A percentile compares a stretch with the other conserved stretches of the same genome.
Conservation (phyloP, 92 coral and sea anemone genomes). For the Pocillopora meandrina region DNA sequence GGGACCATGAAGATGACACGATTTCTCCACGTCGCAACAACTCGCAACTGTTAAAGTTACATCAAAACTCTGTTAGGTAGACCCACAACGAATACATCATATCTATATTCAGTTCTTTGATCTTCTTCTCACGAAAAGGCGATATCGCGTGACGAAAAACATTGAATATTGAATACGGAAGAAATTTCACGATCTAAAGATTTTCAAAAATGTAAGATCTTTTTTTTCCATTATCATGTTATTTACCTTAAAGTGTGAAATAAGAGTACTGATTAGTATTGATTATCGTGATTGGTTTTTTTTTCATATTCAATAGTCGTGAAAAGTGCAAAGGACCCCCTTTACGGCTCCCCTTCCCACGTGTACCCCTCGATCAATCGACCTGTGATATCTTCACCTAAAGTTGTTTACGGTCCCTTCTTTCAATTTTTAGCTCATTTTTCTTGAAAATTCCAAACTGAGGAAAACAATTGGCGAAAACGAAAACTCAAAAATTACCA, state of each 20-base stretch:
- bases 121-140: slow-evolving; percentile 5
- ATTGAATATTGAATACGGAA: background rate
- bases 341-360: too few species aligned
- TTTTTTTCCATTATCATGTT: background rate
- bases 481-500: too few species aligned
- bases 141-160: background rate
- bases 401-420: too few species aligned
- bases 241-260: background rate
- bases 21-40: slow-evolving; percentile 9
- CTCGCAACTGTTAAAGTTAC: slow-evolving; percentile 13
- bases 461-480: too few species aligned
- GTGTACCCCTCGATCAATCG: too few species aligned
- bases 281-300: background rate
- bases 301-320: background rate
- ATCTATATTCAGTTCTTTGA: background rate
- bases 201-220: slow-evolving; percentile 3
- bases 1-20: slow-evolving; percentile 3
- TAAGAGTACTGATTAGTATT: background rate
- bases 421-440: too few species aligned
- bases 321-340: too few species aligned
- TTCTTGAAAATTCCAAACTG: too few species aligned
- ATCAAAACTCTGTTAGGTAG: background rate
- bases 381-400: too few species aligned
- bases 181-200: background rate
- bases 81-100: background rate